Conservation (phyloP, 2,888 invertebrate species). For the Tiliacea citrago region DNA sequence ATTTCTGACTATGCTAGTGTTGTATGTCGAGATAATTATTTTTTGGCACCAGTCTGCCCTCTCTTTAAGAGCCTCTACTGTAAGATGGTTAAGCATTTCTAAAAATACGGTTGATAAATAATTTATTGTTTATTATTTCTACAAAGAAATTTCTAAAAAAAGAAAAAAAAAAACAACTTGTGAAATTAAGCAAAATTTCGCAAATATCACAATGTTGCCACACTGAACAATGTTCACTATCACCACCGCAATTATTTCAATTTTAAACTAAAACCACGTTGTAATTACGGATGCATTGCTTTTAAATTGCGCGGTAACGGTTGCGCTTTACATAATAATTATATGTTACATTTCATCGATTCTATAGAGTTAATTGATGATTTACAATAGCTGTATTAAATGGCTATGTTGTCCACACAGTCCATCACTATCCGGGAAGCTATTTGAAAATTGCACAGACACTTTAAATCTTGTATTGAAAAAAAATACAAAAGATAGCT, state of each 20-base stretch:
- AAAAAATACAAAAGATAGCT: not conserved
- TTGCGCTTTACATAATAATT: conserved; percentile 16
- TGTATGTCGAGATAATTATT: conserved; percentile 23
- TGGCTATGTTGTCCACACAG: not conserved
- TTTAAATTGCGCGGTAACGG: conserved; percentile 41
- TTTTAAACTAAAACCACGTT: conserved; percentile 41
- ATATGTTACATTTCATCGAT: conserved; percentile 24
- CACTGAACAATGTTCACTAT: conserved; percentile 35
- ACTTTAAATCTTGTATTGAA: not conserved
- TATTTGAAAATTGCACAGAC: not conserved
- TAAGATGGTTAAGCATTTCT: not conserved
- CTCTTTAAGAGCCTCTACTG: not conserved
- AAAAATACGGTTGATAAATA: not conserved
- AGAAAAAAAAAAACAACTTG: not conserved
- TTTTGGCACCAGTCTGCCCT: not conserved
- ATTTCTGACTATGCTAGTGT: conserved; percentile 5
- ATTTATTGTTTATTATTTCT: not conserved
- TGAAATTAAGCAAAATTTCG: not conserved
- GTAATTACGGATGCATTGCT: conserved; percentile 40
- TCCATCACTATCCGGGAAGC: not conserved
- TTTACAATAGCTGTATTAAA: not conserved
- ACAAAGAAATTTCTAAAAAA: not conserved
- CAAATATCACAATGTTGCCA: conserved; percentile 10
- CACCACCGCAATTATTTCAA: conserved; percentile 48
- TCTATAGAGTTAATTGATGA: not conserved